These are phyloP conservation scores for Atrina japonica DNA, from an alignment of 2,888 invertebrate species.

Conservation along the genomic window DNA sequence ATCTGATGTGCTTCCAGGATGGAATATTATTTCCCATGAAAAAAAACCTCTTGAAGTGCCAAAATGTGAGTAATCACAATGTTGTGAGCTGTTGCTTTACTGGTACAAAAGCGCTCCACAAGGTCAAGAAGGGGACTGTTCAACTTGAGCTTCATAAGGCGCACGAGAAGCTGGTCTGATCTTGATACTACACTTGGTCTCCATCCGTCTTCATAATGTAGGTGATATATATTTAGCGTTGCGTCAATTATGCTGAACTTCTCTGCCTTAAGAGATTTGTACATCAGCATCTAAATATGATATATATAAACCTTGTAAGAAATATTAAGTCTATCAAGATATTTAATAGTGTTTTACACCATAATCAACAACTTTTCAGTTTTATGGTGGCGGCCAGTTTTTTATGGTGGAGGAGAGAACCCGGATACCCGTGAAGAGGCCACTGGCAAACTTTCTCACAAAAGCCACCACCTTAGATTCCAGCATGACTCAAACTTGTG, in stretches of 20 bases:
- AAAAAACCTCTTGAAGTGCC: conserved; percentile 14
- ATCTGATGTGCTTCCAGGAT: conserved; percentile 46
- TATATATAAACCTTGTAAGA: too few species aligned
- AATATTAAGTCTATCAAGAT: too few species aligned
- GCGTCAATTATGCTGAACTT: conserved; percentile 12
- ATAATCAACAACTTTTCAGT: too few species aligned
- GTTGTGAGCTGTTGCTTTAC: conserved; percentile 14
- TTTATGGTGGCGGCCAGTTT: too few species aligned
- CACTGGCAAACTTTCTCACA: too few species aligned
- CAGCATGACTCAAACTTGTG: too few species aligned
- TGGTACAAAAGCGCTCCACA: conserved; percentile 25
- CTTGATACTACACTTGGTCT: conserved; percentile 6
- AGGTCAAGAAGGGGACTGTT: conserved; percentile 5
- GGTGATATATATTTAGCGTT: too few species aligned
- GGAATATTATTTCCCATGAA: conserved; percentile 2
- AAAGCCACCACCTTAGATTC: too few species aligned
- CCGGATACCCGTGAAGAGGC: too few species aligned
- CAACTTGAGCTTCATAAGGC: conserved; percentile 3
- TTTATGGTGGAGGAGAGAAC: too few species aligned
- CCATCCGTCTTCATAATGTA: conserved; percentile 27
- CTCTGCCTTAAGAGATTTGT: conserved; percentile 16
- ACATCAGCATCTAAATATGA: conserved; percentile 14
- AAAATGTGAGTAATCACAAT: conserved; percentile 2
- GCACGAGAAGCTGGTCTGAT: conserved; percentile 8
- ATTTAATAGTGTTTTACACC: too few species aligned